Evolutionary conservation across 2,113 vertebrate genomes (phyloP).

Genomic region (Malaclemys terrapin): DNA sequence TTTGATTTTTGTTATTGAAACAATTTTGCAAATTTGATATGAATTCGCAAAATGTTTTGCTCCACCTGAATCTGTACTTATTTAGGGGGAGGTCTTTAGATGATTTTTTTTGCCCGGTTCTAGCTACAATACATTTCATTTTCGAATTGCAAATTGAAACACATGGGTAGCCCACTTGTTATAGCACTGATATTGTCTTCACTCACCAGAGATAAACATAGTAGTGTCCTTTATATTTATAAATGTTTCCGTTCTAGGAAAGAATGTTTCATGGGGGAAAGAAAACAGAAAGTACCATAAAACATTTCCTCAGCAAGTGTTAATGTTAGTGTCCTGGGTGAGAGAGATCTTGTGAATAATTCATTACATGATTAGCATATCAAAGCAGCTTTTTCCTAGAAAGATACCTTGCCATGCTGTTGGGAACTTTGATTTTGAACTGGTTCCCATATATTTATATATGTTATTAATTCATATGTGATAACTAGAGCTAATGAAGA

Average conservation of each 20-base stretch:
- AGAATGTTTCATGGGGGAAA: slow-evolving; percentile 24
- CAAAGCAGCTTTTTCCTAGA: slow-evolving; percentile 28
- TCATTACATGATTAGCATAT: slow-evolving; percentile 57
- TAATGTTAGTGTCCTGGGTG: slow-evolving; percentile 42
- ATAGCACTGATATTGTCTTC: slow-evolving; percentile 14
- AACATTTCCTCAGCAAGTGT: slow-evolving; percentile 50
- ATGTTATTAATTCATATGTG: slow-evolving; percentile 15
- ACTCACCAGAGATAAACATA: slow-evolving; percentile 33
- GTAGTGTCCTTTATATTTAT: slow-evolving; percentile 32
- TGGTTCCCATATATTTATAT: not conserved
- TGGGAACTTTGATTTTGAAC: slow-evolving; percentile 53
- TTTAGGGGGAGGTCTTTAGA: not conserved
- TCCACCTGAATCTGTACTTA: not conserved
- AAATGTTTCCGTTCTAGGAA: slow-evolving; percentile 16
- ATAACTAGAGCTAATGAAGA: slow-evolving; percentile 20
- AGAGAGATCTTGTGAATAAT: slow-evolving; percentile 48
- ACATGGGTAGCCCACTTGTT: not conserved
- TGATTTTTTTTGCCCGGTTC: not conserved
- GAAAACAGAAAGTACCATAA: slow-evolving; percentile 33
- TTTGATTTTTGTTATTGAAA: not conserved
- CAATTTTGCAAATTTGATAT: not conserved
- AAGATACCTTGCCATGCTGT: slow-evolving; percentile 10
- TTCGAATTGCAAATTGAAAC: not conserved
- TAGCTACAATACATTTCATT: not conserved
- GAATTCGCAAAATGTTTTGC: not conserved